Evolutionary conservation across 2,888 invertebrate genomes (phyloP).

Genomic region (Euclidia mi): DNA sequence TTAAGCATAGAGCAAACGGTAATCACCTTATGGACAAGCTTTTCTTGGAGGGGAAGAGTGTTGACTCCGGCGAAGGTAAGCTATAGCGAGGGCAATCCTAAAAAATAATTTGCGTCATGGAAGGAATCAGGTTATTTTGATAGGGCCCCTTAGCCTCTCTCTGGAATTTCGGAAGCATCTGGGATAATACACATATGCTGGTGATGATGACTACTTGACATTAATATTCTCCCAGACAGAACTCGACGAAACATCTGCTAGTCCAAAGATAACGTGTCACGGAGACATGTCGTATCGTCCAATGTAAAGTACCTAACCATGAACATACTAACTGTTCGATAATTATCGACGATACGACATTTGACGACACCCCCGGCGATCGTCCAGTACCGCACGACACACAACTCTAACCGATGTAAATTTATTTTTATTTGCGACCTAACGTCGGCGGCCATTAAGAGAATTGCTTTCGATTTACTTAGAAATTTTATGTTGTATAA

Average conservation of each 20-base stretch:
- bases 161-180: too few species aligned
- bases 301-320: conserved; percentile 24
- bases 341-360: conserved; percentile 60
- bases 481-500: conserved; percentile 46
- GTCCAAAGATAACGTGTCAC: neutral
- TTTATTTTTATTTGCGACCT: conserved; percentile 77
- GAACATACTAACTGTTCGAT: conserved; percentile 58
- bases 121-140: too few species aligned
- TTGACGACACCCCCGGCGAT: conserved; percentile 76
- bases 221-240: neutral
- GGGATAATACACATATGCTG: too few species aligned
- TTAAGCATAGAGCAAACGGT: too few species aligned
- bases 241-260: neutral
- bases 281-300: conserved; percentile 24
- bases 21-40: too few species aligned
- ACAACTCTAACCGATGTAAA: conserved; percentile 65
- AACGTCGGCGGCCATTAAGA: conserved; percentile 66
- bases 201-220: too few species aligned
- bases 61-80: too few species aligned
- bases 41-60: too few species aligned
- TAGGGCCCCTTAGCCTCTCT: too few species aligned
- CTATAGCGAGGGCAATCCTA: too few species aligned
- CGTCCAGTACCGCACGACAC: conserved; percentile 64
- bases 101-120: too few species aligned
- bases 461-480: conserved; percentile 76